Evolutionary conservation across 2,113 vertebrate genomes (phyloP), one percentile per base, ranked within the genome.

Genomic region (Lethenteron reissneri): DNA sequence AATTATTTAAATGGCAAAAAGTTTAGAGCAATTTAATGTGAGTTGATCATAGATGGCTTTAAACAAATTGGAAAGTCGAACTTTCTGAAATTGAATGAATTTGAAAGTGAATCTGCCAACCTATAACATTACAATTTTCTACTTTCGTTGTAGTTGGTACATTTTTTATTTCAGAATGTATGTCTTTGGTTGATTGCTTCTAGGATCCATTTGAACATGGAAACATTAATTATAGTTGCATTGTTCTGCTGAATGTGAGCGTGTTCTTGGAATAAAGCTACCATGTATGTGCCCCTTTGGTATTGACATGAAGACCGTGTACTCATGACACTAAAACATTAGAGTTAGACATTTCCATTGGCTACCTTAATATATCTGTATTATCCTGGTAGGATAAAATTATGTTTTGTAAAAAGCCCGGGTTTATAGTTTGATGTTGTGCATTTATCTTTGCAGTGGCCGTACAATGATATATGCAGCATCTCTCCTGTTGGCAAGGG

Each of bases 381-480:
- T n/a, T 72, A 12, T 62, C 12, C 19, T 70, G 57, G 56, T 68
- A 10, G 17, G 41, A 60, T 71, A 56, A 71, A 71, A n/a, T 74
- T 11, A 8, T 56, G 76, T 78, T 80, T 8, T 75, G 73, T 74
- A 75, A 71, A 15, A 69, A 68, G 19, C 19, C 19, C 15, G 19
- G 19, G 15, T n/a, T 15, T n/a, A 68, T 68, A n/a, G 9, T 71
- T 71, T 71, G 11, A 21, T 11, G 64, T 12, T 64, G n/a, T 41
- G 10, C 70, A 8, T 68, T 10, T 72, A 57, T 19, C 56, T n/a
- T 73, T 3, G 13, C 78, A 99, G 94, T 99, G 94, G 94, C 88
- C 89, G 85, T 97, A 99, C 78, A 91, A 91, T 80, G 94, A 99
- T 79, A 94, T 99, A 80, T 97, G 92, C 71, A 85, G 85, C 74